A percentile compares a stretch with the other conserved stretches of the same genome.
Conservation (phyloP, 2,797 vertebrate species). For the Poeciliopsis turneri region DNA sequence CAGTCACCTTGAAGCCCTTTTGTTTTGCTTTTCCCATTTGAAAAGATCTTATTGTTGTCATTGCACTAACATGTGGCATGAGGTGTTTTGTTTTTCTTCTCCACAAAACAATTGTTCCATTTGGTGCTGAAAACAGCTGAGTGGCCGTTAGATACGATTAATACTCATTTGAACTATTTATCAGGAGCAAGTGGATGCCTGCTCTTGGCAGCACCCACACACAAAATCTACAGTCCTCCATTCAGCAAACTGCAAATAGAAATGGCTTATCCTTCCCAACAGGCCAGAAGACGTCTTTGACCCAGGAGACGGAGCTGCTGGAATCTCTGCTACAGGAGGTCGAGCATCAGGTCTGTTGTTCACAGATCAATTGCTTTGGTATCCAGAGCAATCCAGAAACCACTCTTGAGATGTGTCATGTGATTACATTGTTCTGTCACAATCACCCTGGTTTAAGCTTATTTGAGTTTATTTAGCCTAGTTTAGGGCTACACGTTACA, state of each 20-base stretch:
- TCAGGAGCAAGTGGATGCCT: constrained; percentile 40
- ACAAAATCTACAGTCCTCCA: constrained; percentile 38
- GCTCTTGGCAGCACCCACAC: constrained; percentile 39
- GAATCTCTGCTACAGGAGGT: constrained; percentile 98
- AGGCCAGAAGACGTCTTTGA: constrained; percentile 99
- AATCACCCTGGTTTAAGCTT: neutral
- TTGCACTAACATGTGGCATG: constrained; percentile 4
- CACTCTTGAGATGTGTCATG: neutral
- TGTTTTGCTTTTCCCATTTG: neutral
- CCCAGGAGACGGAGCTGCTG: constrained; percentile 97
- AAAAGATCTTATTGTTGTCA: constrained; percentile 3
- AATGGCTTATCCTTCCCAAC: constrained; percentile 51
- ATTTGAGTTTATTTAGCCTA: neutral
- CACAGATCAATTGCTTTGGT: constrained; percentile 11
- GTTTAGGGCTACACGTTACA: neutral
- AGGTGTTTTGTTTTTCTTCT: constrained; percentile 12
- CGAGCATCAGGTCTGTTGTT: constrained; percentile 91
- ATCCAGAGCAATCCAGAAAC: neutral
- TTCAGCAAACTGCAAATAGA: constrained; percentile 64
- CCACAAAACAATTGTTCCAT: neutral
- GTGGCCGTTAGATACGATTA: constrained; percentile 31
- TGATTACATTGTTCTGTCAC: neutral
- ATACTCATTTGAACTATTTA: constrained; percentile 63
- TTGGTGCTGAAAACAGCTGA: constrained; percentile 19
- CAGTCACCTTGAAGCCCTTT: neutral